phyloP scores from a whole-genome alignment of 2,797 vertebrate genomes.

The Menidia menidia region DNA sequence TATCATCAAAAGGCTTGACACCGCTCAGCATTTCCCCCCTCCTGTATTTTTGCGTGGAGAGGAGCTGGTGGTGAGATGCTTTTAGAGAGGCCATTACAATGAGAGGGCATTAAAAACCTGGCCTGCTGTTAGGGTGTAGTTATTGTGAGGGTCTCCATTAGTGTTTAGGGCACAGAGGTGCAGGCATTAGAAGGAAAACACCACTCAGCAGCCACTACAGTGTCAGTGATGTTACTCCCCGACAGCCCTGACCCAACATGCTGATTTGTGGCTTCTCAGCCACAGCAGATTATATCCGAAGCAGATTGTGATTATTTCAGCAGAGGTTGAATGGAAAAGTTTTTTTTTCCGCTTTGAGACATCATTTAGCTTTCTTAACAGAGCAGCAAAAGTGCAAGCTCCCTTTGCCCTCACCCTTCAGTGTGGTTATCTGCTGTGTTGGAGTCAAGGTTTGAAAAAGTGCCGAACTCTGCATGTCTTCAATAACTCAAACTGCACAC shows the following conservation, averaged over 20 bases:
- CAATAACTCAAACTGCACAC: slow-evolving; percentile 14
- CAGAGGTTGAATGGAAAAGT: slow-evolving; percentile 63
- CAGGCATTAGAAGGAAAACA: slow-evolving; percentile 61
- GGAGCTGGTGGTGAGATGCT: slow-evolving; percentile 51
- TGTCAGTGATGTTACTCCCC: slow-evolving; percentile 47
- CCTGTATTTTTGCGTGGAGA: slow-evolving; percentile 43
- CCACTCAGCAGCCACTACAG: slow-evolving; percentile 56
- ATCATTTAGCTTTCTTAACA: slow-evolving; percentile 29
- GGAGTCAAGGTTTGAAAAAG: slow-evolving; percentile 17
- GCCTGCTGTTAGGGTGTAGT: slow-evolving; percentile 50
- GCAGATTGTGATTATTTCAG: slow-evolving; percentile 57
- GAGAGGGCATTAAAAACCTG: slow-evolving; percentile 55
- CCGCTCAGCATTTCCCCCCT: slow-evolving; percentile 15
- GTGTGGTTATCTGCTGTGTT: slow-evolving; percentile 10
- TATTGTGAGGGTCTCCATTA: slow-evolving; percentile 63
- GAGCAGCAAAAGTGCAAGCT: slow-evolving; percentile 16
- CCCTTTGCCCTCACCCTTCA: slow-evolving; percentile 16
- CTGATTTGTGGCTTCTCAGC: slow-evolving; percentile 45
- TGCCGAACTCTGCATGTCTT: slow-evolving; percentile 30
- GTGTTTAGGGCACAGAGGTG: slow-evolving; percentile 43
- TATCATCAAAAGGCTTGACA: slow-evolving; percentile 49
- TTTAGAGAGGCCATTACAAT: slow-evolving; percentile 62
- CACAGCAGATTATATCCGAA: slow-evolving; percentile 35
- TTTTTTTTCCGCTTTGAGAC: slow-evolving; percentile 21
- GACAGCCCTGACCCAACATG: slow-evolving; percentile 33